Evolutionary conservation across 2,113 vertebrate genomes (phyloP).

Genomic region (Spea multiplicata): DNA sequence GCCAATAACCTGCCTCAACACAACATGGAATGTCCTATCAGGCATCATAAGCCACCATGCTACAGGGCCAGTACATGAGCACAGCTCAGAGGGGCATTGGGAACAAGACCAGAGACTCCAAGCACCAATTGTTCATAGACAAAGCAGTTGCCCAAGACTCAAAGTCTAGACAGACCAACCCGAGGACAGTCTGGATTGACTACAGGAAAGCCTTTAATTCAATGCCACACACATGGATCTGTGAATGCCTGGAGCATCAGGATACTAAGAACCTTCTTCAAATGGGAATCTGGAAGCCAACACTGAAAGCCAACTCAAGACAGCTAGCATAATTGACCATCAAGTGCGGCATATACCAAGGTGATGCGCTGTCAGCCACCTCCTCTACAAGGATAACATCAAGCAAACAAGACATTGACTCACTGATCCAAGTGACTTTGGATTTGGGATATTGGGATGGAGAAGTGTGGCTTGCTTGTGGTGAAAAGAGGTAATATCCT

Average conservation of each 20-base stretch:
- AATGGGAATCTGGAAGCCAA: too few species aligned
- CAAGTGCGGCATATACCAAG: neutral
- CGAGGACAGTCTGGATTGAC: neutral
- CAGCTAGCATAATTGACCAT: too few species aligned
- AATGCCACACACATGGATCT: neutral
- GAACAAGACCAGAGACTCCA: neutral
- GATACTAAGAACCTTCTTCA: neutral
- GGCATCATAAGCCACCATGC: neutral
- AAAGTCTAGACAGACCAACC: neutral
- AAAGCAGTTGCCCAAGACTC: neutral
- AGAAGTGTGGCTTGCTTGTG: too few species aligned
- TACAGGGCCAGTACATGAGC: neutral
- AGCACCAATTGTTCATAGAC: neutral
- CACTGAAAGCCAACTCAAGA: too few species aligned
- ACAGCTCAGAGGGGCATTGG: neutral
- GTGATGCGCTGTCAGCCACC: neutral
- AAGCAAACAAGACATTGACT: too few species aligned
- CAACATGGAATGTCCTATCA: conserved; percentile 3
- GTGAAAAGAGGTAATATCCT: too few species aligned
- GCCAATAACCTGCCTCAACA: conserved; percentile 11
- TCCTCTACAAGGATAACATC: too few species aligned
- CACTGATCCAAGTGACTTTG: too few species aligned
- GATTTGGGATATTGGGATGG: too few species aligned
- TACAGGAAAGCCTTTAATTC: neutral
- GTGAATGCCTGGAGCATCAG: neutral